Evolutionary conservation across 2,113 vertebrate species (phyloP), one percentile per base, ranked within the genome.

Genomic region (Lycaon pictus): DNA sequence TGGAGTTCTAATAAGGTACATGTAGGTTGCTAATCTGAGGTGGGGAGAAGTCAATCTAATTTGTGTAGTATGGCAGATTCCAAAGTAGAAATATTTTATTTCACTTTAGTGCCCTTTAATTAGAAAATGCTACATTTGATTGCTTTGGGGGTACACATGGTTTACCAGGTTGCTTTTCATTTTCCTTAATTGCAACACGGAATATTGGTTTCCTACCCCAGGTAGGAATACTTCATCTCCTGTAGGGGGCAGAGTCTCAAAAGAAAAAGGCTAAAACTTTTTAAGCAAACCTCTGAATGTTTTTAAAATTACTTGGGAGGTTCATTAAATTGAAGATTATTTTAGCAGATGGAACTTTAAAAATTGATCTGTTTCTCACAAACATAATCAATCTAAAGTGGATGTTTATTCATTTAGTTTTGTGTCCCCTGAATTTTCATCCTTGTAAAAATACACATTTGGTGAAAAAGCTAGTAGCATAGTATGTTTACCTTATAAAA

Each of bases 241-340:
- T 97, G 98, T 84, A 97, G 93, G 92, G 97, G 98, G 98, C 85
- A 98, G 95, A 97, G 86, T 98, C 84, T 96, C 96, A 97, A 98
- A 98, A 96, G 96, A 95, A 98, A 98, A 98, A 95, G 63, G 55
- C 63, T 90, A 89, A 82, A 94, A 77, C 32, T 90, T 96, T n/a
- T 56, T 88, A 88, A 82, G 76, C 72, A 90, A 90, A 95, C 51
- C 63, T 96, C 63, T 65, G 97, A 87, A 86, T 97, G 89, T 93
- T 97, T 97, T 96, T 97, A 85, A 90, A 97, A 96, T 97, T 86
- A 77, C 65, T 86, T 87, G 27, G 27, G 58, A 93, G 93, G 37
- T 80, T 97, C 88, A 62, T 97, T 91, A 63, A 89, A 93, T 77
- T 84, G 95, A 37, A 97, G 85, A 97, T 98, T 95, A 94, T 93